These are phyloP conservation scores for Gobionotothen gibberifrons DNA, from an alignment of 2,797 vertebrate species.

Conservation along the genomic window DNA sequence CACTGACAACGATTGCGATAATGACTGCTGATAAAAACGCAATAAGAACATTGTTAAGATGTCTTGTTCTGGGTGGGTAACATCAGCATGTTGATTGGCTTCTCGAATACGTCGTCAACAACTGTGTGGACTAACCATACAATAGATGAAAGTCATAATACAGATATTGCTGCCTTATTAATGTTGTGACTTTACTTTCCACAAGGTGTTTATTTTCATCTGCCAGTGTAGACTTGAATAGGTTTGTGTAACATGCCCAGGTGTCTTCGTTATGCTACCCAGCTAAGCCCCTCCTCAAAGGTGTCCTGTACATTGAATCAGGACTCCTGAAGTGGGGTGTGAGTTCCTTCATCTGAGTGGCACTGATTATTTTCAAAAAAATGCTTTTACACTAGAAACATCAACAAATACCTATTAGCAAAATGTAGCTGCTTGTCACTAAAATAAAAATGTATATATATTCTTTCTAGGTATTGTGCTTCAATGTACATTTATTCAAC, in stretches of 20 bases:
- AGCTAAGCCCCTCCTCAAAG: neutral
- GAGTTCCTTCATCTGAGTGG: neutral
- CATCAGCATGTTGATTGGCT: neutral
- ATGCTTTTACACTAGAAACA: slow-evolving; percentile 12
- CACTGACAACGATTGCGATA: slow-evolving; percentile 84
- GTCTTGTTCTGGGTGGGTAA: slow-evolving; percentile 6
- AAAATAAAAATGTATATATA: neutral
- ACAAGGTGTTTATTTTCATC: slow-evolving; percentile 8
- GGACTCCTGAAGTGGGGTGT: neutral
- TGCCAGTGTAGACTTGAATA: slow-evolving; percentile 19
- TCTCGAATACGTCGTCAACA: neutral
- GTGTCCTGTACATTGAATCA: neutral
- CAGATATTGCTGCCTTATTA: neutral
- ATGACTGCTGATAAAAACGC: slow-evolving; percentile 84
- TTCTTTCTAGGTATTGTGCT: neutral
- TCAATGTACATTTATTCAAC: neutral
- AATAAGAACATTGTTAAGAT: slow-evolving; percentile 75
- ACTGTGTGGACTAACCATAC: neutral
- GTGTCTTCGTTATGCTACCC: neutral
- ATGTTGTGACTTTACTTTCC: slow-evolving; percentile 1
- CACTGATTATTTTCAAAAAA: neutral
- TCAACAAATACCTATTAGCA: neutral
- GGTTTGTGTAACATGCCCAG: neutral
- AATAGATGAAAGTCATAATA: neutral
- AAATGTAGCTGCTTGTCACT: neutral